phyloP scores from a whole-genome alignment of 2,113 vertebrate species.

The Chamaea fasciata region DNA sequence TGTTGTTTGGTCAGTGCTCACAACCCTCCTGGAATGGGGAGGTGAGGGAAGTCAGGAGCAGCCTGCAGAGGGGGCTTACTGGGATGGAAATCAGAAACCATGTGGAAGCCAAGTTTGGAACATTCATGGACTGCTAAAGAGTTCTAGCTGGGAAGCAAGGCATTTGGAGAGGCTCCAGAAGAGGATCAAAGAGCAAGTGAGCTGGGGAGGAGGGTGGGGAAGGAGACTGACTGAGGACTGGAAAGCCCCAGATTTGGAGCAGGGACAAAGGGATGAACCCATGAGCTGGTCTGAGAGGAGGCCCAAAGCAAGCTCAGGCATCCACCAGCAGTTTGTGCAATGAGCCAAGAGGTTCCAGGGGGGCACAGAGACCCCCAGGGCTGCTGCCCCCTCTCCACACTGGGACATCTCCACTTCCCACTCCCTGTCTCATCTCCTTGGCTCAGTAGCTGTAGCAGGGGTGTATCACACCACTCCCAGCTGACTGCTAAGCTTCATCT shows the following conservation, averaged over 20 bases:
- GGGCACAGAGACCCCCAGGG: neutral
- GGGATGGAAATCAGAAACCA: neutral
- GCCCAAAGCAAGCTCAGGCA: neutral
- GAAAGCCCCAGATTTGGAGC: neutral
- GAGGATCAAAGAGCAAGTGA: neutral
- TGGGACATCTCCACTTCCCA: neutral
- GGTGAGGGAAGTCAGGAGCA: neutral
- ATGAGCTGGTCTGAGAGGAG: neutral
- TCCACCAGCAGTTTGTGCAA: neutral
- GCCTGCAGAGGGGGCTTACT: neutral
- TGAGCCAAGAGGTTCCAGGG: neutral
- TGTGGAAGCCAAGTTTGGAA: neutral
- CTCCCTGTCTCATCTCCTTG: neutral
- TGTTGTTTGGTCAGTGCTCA: neutral
- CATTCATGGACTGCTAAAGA: neutral
- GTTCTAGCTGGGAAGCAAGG: neutral
- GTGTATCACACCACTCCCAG: neutral
- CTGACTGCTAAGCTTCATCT: neutral
- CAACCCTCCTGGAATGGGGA: fast-evolving
- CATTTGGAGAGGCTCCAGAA: neutral
- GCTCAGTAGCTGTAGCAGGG: neutral
- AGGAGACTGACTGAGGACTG: neutral
- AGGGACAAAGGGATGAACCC: neutral
- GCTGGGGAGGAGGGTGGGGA: neutral
- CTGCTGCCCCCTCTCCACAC: fast-evolving